phyloP scores from a whole-genome alignment of 2,113 vertebrate species.

The Parotia lawesii region DNA sequence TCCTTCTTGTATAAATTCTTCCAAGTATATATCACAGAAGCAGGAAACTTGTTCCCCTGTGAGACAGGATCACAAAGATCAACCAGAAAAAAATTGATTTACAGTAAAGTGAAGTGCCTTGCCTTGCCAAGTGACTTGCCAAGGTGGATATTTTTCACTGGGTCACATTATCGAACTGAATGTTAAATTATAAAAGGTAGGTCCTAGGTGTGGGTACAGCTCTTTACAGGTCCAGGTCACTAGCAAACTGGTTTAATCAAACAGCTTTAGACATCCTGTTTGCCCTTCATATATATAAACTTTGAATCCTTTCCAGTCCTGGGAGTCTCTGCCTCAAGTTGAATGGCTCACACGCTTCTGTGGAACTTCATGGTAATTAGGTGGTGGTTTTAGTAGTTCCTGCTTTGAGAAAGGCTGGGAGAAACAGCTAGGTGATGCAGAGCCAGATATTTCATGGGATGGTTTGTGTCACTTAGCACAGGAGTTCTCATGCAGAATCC shows the following conservation, averaged over 20 bases:
- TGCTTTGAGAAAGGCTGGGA: neutral
- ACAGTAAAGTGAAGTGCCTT: neutral
- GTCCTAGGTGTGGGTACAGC: neutral
- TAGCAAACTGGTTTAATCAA: neutral
- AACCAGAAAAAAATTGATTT: neutral
- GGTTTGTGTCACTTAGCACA: neutral
- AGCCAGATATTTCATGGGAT: neutral
- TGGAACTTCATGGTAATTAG: neutral
- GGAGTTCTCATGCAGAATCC: neutral
- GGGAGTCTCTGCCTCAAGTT: neutral
- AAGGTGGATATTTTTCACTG: neutral
- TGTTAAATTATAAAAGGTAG: neutral
- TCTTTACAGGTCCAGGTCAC: neutral
- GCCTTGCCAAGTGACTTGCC: neutral
- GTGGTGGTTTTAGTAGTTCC: neutral
- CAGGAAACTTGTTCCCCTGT: neutral
- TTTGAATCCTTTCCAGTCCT: neutral
- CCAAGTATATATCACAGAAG: neutral
- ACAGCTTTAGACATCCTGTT: neutral
- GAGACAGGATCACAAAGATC: neutral
- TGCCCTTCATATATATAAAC: neutral
- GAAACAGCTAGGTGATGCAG: neutral
- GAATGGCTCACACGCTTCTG: neutral
- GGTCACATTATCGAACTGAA: neutral
- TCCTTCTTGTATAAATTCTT: neutral